Percentiles rank a stretch among this genome's conserved stretches.
phyloP scores from a whole-genome alignment of 2,888 invertebrate genomes.

The Aphodius granarius region DNA sequence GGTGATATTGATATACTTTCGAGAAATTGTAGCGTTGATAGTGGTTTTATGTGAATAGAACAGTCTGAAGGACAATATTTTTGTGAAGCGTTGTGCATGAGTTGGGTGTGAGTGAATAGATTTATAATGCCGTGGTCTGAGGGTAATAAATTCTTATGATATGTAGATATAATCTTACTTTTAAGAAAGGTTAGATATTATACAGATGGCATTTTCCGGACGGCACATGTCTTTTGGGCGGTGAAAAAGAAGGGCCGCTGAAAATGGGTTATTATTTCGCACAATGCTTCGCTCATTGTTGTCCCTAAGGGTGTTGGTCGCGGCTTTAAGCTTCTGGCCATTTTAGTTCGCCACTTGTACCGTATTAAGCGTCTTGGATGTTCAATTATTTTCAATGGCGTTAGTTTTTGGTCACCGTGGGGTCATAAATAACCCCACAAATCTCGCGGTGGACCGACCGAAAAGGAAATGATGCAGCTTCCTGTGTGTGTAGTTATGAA shows the following conservation, averaged over 20 bases:
- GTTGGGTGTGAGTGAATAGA: neutral
- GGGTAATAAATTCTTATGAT: slow-evolving; percentile 22
- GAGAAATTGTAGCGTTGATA: too few species aligned
- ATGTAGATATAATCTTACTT: slow-evolving; percentile 24
- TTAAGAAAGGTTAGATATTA: slow-evolving; percentile 20
- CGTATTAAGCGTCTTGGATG: slow-evolving; percentile 13
- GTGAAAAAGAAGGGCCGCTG: slow-evolving; percentile 3
- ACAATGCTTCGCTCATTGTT: slow-evolving; percentile 21
- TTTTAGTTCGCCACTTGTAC: neutral
- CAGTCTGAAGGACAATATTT: neutral
- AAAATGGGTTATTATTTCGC: slow-evolving; percentile 19
- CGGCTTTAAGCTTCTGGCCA: neutral
- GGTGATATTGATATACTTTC: too few species aligned
- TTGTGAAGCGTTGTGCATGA: slow-evolving; percentile 1
- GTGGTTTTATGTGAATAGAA: neutral
- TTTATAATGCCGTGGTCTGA: slow-evolving; percentile 5
- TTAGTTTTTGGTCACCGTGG: slow-evolving; percentile 33
- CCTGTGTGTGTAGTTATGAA: slow-evolving; percentile 36
- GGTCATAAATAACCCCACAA: slow-evolving; percentile 35
- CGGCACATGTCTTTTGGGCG: slow-evolving; percentile 17
- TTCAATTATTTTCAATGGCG: slow-evolving; percentile 32
- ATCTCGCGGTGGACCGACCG: slow-evolving; percentile 29
- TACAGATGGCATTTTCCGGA: slow-evolving; percentile 19
- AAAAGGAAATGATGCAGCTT: slow-evolving; percentile 37
- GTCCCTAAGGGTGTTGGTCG: neutral